Conservation (phyloP, 2,888 invertebrate genomes). For the Diabrotica balteata region DNA sequence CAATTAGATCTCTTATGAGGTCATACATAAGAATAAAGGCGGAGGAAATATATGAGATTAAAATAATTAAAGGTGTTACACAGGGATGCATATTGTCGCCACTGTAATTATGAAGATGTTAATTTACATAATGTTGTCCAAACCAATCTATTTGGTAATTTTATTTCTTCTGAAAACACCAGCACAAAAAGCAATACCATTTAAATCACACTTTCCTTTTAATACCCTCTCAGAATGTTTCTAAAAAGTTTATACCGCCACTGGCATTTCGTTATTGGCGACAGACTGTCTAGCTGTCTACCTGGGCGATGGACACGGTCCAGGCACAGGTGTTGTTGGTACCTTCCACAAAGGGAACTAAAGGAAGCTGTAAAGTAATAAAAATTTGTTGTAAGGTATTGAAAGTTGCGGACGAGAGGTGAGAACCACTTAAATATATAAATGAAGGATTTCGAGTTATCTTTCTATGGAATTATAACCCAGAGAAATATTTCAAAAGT, state of each 20-base stretch:
- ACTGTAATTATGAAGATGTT: too few species aligned
- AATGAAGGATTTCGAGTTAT: slow-evolving; percentile 6
- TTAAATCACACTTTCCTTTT: too few species aligned
- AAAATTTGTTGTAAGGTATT: slow-evolving; percentile 20
- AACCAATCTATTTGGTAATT: too few species aligned
- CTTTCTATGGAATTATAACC: background rate
- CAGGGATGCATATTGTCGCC: too few species aligned
- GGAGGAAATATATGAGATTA: too few species aligned
- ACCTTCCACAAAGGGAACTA: slow-evolving; percentile 19
- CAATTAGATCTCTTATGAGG: too few species aligned
- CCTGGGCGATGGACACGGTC: slow-evolving; percentile 17
- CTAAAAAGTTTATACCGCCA: slow-evolving; percentile 1
- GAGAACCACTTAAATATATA: slow-evolving; percentile 6
- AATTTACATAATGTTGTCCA: too few species aligned
- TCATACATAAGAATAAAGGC: too few species aligned
- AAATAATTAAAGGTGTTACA: too few species aligned
- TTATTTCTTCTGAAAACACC: too few species aligned
- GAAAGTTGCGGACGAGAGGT: slow-evolving; percentile 9
- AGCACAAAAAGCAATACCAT: too few species aligned
- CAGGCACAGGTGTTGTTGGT: slow-evolving; percentile 21
- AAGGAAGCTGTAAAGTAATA: slow-evolving; percentile 26
- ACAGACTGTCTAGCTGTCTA: slow-evolving; percentile 47
- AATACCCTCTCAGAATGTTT: too few species aligned
- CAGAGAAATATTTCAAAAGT: background rate
- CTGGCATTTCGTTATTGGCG: slow-evolving; percentile 42